Conservation (phyloP, 2,888 invertebrate species). For the Selenia dentaria region DNA sequence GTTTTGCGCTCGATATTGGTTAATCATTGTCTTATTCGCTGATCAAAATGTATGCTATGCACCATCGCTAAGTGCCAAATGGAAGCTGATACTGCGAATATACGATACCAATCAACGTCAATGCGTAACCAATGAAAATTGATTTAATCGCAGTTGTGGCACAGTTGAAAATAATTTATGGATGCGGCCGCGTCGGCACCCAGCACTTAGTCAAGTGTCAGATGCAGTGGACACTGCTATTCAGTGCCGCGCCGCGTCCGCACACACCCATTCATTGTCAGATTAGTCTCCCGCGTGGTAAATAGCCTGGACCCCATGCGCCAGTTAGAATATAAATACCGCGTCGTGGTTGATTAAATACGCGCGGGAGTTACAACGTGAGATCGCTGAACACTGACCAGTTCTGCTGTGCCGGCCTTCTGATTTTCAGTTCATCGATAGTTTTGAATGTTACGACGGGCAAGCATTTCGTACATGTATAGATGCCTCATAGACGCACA, state of each 20-base stretch:
- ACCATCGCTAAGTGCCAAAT: too few species aligned
- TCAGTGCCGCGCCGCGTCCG: slow-evolving; percentile 50
- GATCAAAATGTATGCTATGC: too few species aligned
- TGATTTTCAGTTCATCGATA: background rate
- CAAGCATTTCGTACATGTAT: too few species aligned
- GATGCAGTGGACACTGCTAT: slow-evolving; percentile 58
- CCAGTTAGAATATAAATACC: slow-evolving; percentile 28
- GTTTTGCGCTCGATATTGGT: too few species aligned
- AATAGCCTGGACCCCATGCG: slow-evolving; percentile 27
- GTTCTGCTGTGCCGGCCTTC: slow-evolving; percentile 3
- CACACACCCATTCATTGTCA: slow-evolving; percentile 57
- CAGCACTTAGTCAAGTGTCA: slow-evolving; percentile 70
- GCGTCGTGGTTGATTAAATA: slow-evolving; percentile 15
- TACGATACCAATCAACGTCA: slow-evolving; percentile 20
- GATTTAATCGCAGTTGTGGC: slow-evolving; percentile 41
- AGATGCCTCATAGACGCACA: too few species aligned
- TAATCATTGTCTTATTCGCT: too few species aligned
- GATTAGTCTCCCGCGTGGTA: slow-evolving; percentile 50
- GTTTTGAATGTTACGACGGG: too few species aligned
- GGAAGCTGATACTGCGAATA: slow-evolving; percentile 1
- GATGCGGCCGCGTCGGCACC: slow-evolving; percentile 60
- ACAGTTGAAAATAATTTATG: slow-evolving; percentile 55
- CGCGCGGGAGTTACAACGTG: slow-evolving; percentile 6
- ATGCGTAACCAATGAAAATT: slow-evolving; percentile 28
- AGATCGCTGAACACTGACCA: slow-evolving; percentile 14